Conservation (phyloP, 2,888 invertebrate species). For the Caenorhabditis doughertyi region DNA sequence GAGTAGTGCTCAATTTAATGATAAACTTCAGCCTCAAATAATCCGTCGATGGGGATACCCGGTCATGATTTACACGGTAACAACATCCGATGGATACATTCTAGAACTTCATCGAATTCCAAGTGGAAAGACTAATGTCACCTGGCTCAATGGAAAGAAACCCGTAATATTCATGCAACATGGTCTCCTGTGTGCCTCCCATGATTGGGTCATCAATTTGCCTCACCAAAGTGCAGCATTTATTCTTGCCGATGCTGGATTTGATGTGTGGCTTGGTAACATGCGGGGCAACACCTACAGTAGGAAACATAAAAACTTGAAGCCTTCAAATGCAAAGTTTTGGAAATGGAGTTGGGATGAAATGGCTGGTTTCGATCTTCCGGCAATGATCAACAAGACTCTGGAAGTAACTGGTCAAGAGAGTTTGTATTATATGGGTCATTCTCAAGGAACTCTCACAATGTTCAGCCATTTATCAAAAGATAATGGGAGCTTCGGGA, state of each 20-base stretch:
- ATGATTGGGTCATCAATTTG: conserved; percentile 74
- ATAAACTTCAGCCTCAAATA: conserved; percentile 72
- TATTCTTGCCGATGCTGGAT: conserved; percentile 84
- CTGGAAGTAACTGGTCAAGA: conserved; percentile 85
- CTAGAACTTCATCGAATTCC: conserved; percentile 90
- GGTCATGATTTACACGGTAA: conserved; percentile 73
- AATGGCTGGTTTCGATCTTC: conserved; percentile 91
- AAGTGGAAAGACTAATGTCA: conserved; percentile 83
- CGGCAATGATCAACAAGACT: conserved; percentile 89
- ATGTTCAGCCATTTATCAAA: conserved; percentile 76
- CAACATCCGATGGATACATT: conserved; percentile 90
- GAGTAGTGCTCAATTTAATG: no score
- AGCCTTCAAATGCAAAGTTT: conserved; percentile 63
- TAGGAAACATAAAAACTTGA: conserved; percentile 58
- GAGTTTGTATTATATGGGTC: conserved; percentile 90
- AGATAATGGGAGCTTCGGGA: conserved; percentile 63
- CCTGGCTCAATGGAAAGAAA: conserved; percentile 44
- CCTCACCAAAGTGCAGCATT: conserved; percentile 71
- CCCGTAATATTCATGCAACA: conserved; percentile 87
- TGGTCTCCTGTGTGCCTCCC: conserved; percentile 85
- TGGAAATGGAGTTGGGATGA: conserved; percentile 87
- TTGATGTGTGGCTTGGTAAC: conserved; percentile 85
- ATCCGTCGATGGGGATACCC: conserved; percentile 83
- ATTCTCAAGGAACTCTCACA: conserved; percentile 87
- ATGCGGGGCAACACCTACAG: conserved; percentile 73